Percentiles rank a stretch among this genome's conserved stretches.
Evolutionary conservation across 2,797 vertebrate species (phyloP).

Genomic region (Ctenopoma kingsleyae): DNA sequence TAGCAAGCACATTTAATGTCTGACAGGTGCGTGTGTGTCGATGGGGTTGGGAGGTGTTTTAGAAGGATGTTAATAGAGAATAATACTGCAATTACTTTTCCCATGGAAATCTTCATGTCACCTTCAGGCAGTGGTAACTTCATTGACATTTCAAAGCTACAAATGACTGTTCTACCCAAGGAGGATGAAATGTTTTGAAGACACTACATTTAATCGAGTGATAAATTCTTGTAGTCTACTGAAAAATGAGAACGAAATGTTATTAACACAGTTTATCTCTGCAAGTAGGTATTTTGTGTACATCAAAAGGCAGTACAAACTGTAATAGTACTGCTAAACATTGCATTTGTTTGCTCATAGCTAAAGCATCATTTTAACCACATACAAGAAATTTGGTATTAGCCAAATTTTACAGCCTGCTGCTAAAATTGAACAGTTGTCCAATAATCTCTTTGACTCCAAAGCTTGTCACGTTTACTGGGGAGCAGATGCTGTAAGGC

Average conservation of each 20-base stretch:
- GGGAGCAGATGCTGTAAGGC: constrained; percentile 35
- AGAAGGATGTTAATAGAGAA: constrained; percentile 29
- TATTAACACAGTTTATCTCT: constrained; percentile 5
- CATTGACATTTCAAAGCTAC: constrained; percentile 38
- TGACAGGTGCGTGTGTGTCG: constrained; percentile 36
- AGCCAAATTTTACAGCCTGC: background rate
- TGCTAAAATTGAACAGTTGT: constrained; percentile 10
- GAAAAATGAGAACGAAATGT: background rate
- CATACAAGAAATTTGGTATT: background rate
- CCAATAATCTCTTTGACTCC: constrained; percentile 31
- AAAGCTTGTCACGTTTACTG: constrained; percentile 50
- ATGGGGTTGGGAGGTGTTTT: constrained; percentile 15
- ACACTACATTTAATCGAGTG: constrained; percentile 18
- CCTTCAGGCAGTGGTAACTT: constrained; percentile 29
- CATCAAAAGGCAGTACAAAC: background rate
- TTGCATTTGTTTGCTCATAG: background rate
- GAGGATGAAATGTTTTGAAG: constrained; percentile 15
- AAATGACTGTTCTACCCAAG: constrained; percentile 9
- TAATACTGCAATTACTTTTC: constrained; percentile 39
- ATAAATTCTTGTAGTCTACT: constrained; percentile 16
- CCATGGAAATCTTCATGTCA: constrained; percentile 37
- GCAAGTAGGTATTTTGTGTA: background rate
- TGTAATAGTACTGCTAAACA: background rate
- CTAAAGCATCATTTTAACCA: background rate
- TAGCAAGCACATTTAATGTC: constrained; percentile 56